Conservation (phyloP, 2,888 invertebrate genomes). For the Torymus auratus region DNA sequence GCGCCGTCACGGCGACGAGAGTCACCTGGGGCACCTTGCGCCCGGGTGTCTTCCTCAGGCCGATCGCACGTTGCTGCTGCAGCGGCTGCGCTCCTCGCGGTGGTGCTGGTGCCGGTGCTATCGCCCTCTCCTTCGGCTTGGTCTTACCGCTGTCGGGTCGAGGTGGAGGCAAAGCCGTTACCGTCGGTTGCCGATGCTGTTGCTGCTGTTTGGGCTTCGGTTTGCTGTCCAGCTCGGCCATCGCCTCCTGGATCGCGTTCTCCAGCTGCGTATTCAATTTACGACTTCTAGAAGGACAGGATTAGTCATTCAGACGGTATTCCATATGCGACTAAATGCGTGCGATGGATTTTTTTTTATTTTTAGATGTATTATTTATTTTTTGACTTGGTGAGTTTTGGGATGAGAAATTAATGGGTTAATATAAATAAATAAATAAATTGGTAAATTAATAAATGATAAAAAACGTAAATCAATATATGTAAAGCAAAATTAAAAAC, state of each 20-base stretch:
- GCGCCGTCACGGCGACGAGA: conserved; percentile 29
- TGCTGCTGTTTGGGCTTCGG: neutral
- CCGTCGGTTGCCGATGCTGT: neutral
- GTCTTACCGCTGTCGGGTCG: conserved; percentile 14
- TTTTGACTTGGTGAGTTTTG: too few species aligned
- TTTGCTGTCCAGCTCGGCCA: conserved; percentile 89
- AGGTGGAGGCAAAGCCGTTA: conserved; percentile 6
- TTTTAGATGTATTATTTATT: too few species aligned
- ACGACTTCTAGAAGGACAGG: conserved; percentile 85
- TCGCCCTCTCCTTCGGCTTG: conserved; percentile 44
- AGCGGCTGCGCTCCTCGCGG: conserved; percentile 31
- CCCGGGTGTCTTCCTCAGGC: conserved; percentile 56
- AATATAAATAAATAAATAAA: too few species aligned
- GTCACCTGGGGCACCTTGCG: conserved; percentile 55
- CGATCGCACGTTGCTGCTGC: conserved; percentile 43
- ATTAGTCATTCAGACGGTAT: conserved; percentile 17
- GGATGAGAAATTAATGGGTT: too few species aligned
- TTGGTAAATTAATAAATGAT: too few species aligned
- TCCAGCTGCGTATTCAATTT: conserved; percentile 93
- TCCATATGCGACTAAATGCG: neutral
- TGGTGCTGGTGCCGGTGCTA: conserved; percentile 41
- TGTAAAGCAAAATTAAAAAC: too few species aligned
- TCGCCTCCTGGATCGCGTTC: conserved; percentile 94
- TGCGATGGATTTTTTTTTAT: too few species aligned
- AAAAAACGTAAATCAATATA: too few species aligned